Evolutionary conservation across 2,797 vertebrate genomes (phyloP).

Genomic region (Esox lucius): DNA sequence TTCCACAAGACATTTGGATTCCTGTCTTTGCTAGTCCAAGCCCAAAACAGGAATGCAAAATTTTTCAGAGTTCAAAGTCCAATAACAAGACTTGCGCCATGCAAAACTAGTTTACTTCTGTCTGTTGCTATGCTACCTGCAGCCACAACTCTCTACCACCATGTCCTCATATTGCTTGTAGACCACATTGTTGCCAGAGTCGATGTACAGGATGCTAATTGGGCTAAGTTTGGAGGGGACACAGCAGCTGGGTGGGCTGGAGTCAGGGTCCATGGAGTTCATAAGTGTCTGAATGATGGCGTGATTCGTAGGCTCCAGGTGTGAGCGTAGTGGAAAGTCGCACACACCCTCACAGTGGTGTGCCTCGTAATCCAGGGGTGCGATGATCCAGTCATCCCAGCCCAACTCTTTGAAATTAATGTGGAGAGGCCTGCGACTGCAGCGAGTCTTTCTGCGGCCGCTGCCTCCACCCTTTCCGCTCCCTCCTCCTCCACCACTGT

Average conservation of each 20-base stretch:
- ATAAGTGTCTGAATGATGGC: constrained; percentile 96
- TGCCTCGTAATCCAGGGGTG: constrained; percentile 92
- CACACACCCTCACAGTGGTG: constrained; percentile 94
- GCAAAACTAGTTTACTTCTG: background rate
- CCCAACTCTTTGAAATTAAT: constrained; percentile 99
- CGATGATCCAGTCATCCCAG: constrained; percentile 99
- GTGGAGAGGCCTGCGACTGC: constrained; percentile 87
- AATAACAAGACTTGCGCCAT: background rate
- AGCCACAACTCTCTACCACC: constrained; percentile 96
- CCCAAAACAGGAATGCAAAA: background rate
- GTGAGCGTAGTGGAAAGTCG: constrained; percentile 93
- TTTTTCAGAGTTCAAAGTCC: background rate
- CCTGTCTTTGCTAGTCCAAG: constrained; percentile 29
- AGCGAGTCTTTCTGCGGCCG: constrained; percentile 73
- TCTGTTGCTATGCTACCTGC: constrained; percentile 83
- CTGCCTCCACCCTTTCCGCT: constrained; percentile 52
- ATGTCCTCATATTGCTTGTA: constrained; percentile 99
- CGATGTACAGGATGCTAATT: constrained; percentile 97
- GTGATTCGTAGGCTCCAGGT: constrained; percentile 95
- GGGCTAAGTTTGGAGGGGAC: constrained; percentile 93
- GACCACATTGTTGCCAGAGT: constrained; percentile 95
- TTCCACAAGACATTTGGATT: constrained; percentile 60
- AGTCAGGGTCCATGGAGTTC: constrained; percentile 95
- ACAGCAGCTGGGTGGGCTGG: constrained; percentile 91
- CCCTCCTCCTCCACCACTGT: constrained; percentile 42